Conservation (phyloP, 30 jellyfish, hydroid and myxozoan genomes). For the Aurelia aurita complex sp. Pacific region DNA sequence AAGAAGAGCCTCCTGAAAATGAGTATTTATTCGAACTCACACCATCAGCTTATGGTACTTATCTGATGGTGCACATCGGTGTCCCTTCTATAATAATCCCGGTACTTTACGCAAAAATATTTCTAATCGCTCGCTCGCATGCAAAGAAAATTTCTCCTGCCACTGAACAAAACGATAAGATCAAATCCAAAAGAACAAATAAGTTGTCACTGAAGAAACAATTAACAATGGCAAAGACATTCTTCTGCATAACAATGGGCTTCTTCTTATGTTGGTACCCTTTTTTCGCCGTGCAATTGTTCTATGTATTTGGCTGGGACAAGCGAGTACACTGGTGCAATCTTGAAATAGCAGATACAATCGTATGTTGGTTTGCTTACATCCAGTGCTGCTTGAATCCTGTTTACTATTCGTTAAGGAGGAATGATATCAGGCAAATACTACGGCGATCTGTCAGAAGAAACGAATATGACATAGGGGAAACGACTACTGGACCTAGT, state of each 20-base stretch:
- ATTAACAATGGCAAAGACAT: slow-evolving; percentile 56
- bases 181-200: not conserved
- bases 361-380: slow-evolving; percentile 73
- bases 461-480: not conserved
- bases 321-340: slow-evolving; percentile 47
- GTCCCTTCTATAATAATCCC: slow-evolving; percentile 44
- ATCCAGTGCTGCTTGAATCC: slow-evolving; percentile 78
- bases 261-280: slow-evolving; percentile 76
- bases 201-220: slow-evolving; percentile 23
- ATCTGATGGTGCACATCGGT: slow-evolving; percentile 37
- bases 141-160: slow-evolving; percentile 29
- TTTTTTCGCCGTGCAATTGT: slow-evolving; percentile 46
- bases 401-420: slow-evolving; percentile 41
- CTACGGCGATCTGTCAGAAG: slow-evolving; percentile 3
- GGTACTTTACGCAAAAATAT: slow-evolving; percentile 23
- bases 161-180: not conserved
- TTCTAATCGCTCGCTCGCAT: slow-evolving; percentile 56
- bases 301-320: slow-evolving; percentile 47
- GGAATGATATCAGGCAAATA: slow-evolving; percentile 43
- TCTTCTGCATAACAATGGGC: slow-evolving; percentile 44
- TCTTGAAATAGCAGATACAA: slow-evolving; percentile 71
- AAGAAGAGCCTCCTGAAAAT: slow-evolving; percentile 65
- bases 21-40: slow-evolving; percentile 47
- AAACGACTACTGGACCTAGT: too few species aligned
- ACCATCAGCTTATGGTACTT: slow-evolving; percentile 44